These are phyloP conservation scores for Pseudocheirus occidentalis DNA, from an alignment of 2,797 vertebrate genomes.

Conservation along the genomic window DNA sequence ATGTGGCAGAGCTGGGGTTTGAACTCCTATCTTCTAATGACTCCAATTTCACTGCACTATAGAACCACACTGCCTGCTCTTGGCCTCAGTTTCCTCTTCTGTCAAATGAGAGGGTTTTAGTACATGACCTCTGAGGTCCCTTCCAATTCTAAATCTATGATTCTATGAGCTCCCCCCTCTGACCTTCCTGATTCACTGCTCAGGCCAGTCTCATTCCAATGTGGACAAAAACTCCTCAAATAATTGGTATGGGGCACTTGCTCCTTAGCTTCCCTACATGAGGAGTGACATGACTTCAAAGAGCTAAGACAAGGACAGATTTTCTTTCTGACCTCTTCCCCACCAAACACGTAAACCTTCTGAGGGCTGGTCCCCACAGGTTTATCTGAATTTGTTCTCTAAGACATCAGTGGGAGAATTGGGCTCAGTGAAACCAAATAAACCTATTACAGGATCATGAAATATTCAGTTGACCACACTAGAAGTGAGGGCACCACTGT, in stretches of 20 bases:
- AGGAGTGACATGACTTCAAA: background rate
- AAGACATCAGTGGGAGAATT: constrained; percentile 21
- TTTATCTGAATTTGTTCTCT: constrained; percentile 65
- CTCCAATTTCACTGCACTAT: background rate
- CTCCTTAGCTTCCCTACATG: background rate
- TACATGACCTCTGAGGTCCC: background rate
- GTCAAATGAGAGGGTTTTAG: background rate
- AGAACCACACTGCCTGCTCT: background rate
- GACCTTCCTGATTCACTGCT: background rate
- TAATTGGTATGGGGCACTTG: background rate
- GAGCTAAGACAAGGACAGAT: constrained; percentile 22
- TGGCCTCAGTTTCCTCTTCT: background rate
- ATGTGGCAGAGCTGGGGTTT: background rate
- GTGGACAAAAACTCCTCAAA: background rate
- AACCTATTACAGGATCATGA: background rate
- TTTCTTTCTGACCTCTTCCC: constrained; percentile 8
- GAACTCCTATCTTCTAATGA: background rate
- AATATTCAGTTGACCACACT: background rate
- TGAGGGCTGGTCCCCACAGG: constrained; percentile 72
- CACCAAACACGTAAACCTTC: constrained; percentile 65
- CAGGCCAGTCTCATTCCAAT: background rate
- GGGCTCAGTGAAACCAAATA: constrained; percentile 21
- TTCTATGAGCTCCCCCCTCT: background rate
- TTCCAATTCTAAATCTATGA: background rate
- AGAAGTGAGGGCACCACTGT: constrained; percentile 6